Conservation (phyloP, 2,888 invertebrate genomes). For the Sisyra nigra region DNA sequence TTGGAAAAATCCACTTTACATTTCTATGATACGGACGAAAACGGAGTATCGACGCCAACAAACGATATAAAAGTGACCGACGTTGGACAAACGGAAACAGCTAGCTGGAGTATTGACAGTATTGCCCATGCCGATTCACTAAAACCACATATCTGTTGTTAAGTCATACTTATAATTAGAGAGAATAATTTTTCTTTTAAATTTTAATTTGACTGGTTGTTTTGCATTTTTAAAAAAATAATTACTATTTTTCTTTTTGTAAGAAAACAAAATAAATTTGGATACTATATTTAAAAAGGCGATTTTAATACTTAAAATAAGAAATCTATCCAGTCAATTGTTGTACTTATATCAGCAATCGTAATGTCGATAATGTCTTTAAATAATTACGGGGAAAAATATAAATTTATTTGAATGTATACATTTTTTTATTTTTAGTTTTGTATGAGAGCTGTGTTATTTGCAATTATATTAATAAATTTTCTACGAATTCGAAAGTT, state of each 20-base stretch:
- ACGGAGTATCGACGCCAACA: slow-evolving; percentile 28
- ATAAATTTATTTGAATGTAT: no score
- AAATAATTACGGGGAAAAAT: no score
- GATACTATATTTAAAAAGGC: no score
- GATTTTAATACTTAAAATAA: no score
- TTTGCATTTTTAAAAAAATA: not conserved
- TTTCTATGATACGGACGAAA: slow-evolving; percentile 36
- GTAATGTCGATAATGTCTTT: no score
- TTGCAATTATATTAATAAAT: no score
- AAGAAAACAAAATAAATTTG: no score
- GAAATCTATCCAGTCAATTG: no score
- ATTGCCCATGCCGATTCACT: slow-evolving; percentile 53
- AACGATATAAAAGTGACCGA: slow-evolving; percentile 41
- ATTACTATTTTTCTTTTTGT: not conserved
- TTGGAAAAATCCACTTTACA: slow-evolving; percentile 34
- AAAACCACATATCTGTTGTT: slow-evolving; percentile 43
- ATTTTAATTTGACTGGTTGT: not conserved
- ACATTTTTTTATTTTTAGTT: no score
- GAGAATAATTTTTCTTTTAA: slow-evolving; percentile 3
- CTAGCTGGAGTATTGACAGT: slow-evolving; percentile 44
- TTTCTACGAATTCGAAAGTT: not conserved
- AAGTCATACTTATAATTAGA: slow-evolving; percentile 14
- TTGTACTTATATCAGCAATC: no score
- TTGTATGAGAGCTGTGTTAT: no score
- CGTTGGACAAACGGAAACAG: slow-evolving; percentile 43